Evolutionary conservation across 2,797 vertebrate species (phyloP).

Genomic region (Mionectes olivaceus): DNA sequence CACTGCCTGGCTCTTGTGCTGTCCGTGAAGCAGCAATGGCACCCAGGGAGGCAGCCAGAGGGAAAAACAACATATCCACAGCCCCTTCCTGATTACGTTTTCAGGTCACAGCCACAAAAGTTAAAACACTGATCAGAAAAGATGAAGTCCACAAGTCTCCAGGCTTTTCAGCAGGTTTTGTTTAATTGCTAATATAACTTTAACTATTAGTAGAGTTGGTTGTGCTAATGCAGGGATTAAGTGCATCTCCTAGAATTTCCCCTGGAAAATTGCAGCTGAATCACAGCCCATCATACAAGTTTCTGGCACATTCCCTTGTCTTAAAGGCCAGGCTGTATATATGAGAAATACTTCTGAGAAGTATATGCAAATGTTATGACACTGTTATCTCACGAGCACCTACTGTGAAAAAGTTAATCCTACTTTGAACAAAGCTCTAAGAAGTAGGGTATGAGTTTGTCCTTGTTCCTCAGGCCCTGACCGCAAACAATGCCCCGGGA

Average conservation of each 20-base stretch:
- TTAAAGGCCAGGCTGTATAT: neutral
- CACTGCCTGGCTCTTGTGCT: neutral
- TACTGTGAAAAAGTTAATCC: neutral
- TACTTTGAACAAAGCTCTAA: neutral
- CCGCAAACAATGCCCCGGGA: neutral
- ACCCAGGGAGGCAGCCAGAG: neutral
- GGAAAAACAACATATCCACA: neutral
- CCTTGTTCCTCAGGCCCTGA: neutral
- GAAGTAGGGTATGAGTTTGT: neutral
- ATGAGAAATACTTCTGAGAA: neutral
- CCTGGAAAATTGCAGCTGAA: neutral
- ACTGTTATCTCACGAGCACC: neutral
- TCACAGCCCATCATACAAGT: neutral
- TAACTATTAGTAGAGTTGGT: neutral
- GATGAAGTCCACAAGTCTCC: neutral
- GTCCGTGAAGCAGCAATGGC: neutral
- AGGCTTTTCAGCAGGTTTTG: neutral
- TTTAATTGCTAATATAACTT: neutral
- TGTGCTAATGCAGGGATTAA: neutral
- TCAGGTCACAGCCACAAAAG: neutral
- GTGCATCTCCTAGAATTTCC: neutral
- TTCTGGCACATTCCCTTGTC: neutral
- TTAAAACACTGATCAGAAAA: neutral
- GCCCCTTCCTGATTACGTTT: neutral
- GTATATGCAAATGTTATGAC: neutral